A percentile compares a stretch with the other conserved stretches of the same genome.
Evolutionary conservation across 2,797 vertebrate genomes (phyloP).

Genomic region (Phoxinus dragarum): DNA sequence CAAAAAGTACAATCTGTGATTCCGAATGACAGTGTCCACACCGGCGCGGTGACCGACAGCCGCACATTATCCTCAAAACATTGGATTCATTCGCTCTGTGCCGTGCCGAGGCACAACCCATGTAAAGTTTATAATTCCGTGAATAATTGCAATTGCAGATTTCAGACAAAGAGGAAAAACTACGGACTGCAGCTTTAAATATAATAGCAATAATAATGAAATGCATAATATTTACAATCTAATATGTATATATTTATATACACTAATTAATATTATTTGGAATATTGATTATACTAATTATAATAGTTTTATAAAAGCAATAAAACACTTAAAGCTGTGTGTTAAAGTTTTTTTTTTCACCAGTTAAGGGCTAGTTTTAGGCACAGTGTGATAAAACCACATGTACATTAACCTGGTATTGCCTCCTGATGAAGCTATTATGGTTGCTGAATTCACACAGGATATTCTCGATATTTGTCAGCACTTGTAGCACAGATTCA

Average conservation of each 20-base stretch:
- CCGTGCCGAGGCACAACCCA: too few relatives aligned
- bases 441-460: neutral
- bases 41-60: too few relatives aligned
- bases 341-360: neutral
- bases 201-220: neutral
- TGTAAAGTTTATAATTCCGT: too few relatives aligned
- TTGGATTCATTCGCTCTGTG: too few relatives aligned
- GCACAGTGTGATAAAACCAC: neutral
- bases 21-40: too few relatives aligned
- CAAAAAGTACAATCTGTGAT: too few relatives aligned
- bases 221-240: neutral
- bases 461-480: neutral
- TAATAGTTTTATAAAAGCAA: neutral
- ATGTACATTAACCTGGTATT: neutral
- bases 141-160: too few relatives aligned
- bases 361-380: neutral
- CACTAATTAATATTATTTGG: neutral
- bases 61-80: too few relatives aligned
- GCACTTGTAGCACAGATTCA: neutral
- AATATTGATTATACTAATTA: neutral
- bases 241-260: neutral
- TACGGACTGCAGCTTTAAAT: too few relatives aligned
- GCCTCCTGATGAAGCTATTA: neutral
- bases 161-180: too few relatives aligned
- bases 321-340: neutral